These are phyloP conservation scores for Mus pahari DNA, from an alignment of 2,113 vertebrate genomes.

Conservation along the genomic window DNA sequence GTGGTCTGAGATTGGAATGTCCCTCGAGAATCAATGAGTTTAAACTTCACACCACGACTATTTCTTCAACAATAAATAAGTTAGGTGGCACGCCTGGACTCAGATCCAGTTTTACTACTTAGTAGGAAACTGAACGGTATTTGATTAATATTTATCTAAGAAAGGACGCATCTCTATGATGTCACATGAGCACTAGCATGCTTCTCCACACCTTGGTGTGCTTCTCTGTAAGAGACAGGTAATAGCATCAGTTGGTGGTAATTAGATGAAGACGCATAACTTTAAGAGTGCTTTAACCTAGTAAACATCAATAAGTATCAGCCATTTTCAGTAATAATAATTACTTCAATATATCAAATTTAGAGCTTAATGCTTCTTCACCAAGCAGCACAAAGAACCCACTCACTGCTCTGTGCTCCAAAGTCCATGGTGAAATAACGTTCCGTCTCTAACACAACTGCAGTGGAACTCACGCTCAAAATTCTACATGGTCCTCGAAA, in stretches of 20 bases:
- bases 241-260: background rate
- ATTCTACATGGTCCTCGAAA: background rate
- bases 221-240: conserved; percentile 19
- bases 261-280: background rate
- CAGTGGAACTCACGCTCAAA: background rate
- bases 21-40: background rate
- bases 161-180: background rate
- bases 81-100: background rate
- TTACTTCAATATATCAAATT: conserved; percentile 25
- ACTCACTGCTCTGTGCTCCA: background rate
- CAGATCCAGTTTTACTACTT: conserved; percentile 12
- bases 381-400: background rate
- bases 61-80: background rate
- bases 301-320: conserved; percentile 5
- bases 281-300: conserved; percentile 43
- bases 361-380: background rate
- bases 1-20: conserved; percentile 31
- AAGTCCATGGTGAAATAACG: background rate
- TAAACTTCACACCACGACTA: background rate
- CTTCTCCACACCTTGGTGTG: background rate
- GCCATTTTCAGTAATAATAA: conserved; percentile 29
- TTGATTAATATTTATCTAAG: background rate
- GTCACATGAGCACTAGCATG: background rate
- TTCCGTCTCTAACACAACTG: background rate
- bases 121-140: conserved; percentile 6